These are phyloP conservation scores for Pterocles orientalis DNA, from an alignment of 2,113 vertebrate genomes.

Conservation along the genomic window DNA sequence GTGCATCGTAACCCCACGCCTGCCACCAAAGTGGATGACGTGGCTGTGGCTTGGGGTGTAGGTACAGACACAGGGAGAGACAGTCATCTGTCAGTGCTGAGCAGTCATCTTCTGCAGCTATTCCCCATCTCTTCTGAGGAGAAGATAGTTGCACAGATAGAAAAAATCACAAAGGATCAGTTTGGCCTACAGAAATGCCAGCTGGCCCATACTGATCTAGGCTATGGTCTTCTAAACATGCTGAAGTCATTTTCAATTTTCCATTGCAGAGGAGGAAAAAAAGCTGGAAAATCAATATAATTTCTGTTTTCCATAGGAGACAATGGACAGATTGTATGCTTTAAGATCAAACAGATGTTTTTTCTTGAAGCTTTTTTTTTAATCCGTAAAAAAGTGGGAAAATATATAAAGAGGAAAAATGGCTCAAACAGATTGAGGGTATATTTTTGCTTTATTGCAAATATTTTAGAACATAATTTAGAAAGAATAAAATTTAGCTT, in stretches of 20 bases:
- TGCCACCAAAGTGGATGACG: not conserved
- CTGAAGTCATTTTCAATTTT: conserved; percentile 42
- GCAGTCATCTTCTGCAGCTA: not conserved
- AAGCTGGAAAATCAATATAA: conserved; percentile 29
- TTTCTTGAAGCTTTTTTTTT: not conserved
- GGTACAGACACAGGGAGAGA: not conserved
- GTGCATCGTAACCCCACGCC: not conserved
- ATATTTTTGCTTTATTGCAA: conserved; percentile 22
- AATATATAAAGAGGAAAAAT: not conserved
- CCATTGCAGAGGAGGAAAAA: not conserved
- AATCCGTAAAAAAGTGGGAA: conserved; percentile 21
- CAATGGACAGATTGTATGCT: not conserved
- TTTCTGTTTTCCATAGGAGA: conserved; percentile 32
- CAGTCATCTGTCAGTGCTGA: not conserved
- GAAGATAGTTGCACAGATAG: not conserved
- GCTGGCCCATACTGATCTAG: not conserved
- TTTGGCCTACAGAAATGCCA: not conserved
- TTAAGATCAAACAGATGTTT: conserved; percentile 60
- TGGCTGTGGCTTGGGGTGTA: not conserved
- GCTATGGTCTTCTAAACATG: not conserved
- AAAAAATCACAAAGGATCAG: not conserved
- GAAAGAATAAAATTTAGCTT: not conserved
- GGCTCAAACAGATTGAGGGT: not conserved
- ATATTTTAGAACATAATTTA: not conserved
- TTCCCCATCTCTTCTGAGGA: not conserved